These are phyloP conservation scores for Cathartes aura DNA, from an alignment of 2,113 vertebrate genomes.

Conservation along the genomic window DNA sequence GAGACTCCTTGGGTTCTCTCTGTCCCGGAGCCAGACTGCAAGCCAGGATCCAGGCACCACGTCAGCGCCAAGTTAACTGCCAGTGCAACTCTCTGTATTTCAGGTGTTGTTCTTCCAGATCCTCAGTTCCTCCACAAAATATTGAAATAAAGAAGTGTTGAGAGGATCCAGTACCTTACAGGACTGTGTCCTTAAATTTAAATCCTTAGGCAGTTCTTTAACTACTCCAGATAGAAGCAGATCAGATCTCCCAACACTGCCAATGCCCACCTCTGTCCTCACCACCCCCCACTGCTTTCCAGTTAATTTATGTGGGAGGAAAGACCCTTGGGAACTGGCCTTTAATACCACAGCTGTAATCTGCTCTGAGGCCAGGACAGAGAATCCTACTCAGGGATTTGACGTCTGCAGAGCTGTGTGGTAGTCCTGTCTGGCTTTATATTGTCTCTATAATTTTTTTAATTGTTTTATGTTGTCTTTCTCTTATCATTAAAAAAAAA, in stretches of 20 bases:
- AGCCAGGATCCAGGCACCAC: not conserved
- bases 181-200: not conserved
- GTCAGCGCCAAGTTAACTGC: not conserved
- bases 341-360: conserved; percentile 28
- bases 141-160: not conserved
- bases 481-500: not conserved
- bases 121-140: not conserved
- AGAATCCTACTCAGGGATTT: not conserved
- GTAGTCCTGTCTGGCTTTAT: not conserved
- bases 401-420: not conserved
- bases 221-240: not conserved
- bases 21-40: not conserved
- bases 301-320: conserved; percentile 22
- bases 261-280: not conserved
- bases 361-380: not conserved
- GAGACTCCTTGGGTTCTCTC: not conserved
- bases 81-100: not conserved
- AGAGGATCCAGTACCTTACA: not conserved
- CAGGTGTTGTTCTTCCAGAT: not conserved
- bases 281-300: not conserved
- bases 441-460: not conserved
- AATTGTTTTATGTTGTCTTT: not conserved
- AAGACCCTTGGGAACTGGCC: not conserved
- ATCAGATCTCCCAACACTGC: not conserved
- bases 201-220: not conserved